phyloP scores from a whole-genome alignment of 2,888 invertebrate species.

The Drosophila meridiana region DNA sequence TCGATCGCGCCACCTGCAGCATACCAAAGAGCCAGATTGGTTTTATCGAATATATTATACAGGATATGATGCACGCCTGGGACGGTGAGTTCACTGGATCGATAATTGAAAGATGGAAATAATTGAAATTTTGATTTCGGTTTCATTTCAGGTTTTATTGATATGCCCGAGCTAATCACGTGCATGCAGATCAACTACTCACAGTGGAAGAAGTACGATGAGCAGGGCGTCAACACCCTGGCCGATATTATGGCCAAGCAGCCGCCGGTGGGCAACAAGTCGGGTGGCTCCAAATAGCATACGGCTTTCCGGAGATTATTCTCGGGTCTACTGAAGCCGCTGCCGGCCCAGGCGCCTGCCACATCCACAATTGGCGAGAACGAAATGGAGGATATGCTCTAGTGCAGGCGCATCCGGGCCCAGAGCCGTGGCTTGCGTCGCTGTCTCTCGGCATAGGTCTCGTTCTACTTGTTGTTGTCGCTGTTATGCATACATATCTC shows the following conservation, averaged over 20 bases:
- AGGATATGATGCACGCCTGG: conserved; percentile 99
- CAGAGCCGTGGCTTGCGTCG: conserved; percentile 56
- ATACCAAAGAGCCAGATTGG: conserved; percentile 99
- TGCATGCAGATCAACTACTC: conserved; percentile 94
- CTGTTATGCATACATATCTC: conserved; percentile 46
- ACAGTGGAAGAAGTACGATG: conserved; percentile 95
- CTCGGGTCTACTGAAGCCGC: conserved; percentile 82
- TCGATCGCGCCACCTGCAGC: conserved; percentile 96
- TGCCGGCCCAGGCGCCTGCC: conserved; percentile 82
- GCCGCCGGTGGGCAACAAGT: conserved; percentile 78
- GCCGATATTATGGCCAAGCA: conserved; percentile 88
- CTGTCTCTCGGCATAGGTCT: conserved; percentile 66
- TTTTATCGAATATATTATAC: conserved; percentile 98
- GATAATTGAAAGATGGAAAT: neutral
- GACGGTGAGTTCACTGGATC: conserved; percentile 88
- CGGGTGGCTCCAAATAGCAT: conserved; percentile 83
- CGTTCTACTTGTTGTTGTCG: conserved; percentile 24
- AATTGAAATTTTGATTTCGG: neutral
- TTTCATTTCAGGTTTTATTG: conserved; percentile 91
- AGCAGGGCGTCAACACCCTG: conserved; percentile 90
- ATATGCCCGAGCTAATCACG: conserved; percentile 95
- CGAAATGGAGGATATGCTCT: conserved; percentile 78
- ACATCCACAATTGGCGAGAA: conserved; percentile 80
- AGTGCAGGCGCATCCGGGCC: conserved; percentile 68
- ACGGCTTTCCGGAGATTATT: conserved; percentile 83